phyloP scores from a whole-genome alignment of 2,797 vertebrate species.

The Cyclopterus lumpus region DNA sequence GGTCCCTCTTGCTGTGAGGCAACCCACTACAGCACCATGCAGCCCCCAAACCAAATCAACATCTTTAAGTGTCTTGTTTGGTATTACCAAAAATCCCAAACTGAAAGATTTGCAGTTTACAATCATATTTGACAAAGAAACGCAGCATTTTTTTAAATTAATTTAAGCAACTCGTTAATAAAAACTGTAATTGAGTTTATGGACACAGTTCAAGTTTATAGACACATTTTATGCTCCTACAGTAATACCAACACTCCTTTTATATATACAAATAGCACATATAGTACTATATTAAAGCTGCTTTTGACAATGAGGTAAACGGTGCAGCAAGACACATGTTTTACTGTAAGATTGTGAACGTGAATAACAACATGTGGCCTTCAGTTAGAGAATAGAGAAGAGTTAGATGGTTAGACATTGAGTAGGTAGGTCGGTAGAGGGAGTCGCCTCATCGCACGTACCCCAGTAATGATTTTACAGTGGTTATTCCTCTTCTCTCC shows the following conservation, averaged over 20 bases:
- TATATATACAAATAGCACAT: background rate
- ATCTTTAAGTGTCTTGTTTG: background rate
- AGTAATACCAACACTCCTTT: background rate
- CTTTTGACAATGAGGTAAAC: background rate
- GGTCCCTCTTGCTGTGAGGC: too few species aligned
- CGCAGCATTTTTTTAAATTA: background rate
- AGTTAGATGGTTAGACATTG: background rate
- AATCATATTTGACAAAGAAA: background rate
- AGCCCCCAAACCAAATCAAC: background rate
- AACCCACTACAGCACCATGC: too few species aligned
- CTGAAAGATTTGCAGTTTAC: background rate
- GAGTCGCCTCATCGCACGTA: slow-evolving; percentile 48
- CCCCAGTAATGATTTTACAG: slow-evolving; percentile 70
- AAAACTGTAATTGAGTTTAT: background rate
- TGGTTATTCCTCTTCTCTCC: slow-evolving; percentile 45
- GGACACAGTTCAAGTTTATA: background rate
- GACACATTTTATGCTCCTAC: background rate
- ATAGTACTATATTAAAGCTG: background rate
- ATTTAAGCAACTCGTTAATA: background rate
- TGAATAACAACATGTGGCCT: background rate
- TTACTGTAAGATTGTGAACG: background rate
- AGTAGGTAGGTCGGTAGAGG: background rate
- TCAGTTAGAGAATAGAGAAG: background rate
- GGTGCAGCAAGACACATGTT: background rate
- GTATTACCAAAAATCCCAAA: background rate